Evolutionary conservation across 2,888 invertebrate genomes (phyloP).

Genomic region (Papilio protenor): DNA sequence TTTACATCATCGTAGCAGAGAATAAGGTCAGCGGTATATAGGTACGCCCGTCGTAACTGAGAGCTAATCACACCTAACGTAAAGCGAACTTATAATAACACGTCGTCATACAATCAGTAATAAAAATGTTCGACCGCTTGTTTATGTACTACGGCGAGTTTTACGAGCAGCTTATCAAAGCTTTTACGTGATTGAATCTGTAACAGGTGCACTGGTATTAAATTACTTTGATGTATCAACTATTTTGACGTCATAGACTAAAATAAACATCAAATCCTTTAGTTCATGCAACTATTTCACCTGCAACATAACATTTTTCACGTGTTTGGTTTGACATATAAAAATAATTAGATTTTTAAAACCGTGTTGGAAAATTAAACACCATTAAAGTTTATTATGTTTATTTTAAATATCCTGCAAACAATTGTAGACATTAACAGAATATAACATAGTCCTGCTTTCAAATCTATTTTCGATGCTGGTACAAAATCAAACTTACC

Average conservation of each 20-base stretch:
- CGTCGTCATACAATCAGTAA: slow-evolving; percentile 22
- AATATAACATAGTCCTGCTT: too few species aligned
- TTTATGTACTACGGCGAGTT: slow-evolving; percentile 17
- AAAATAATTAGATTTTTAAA: neutral
- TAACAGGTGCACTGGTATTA: slow-evolving; percentile 43
- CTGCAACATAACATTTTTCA: too few species aligned
- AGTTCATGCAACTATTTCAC: too few species aligned
- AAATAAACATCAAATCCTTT: too few species aligned
- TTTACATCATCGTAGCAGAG: slow-evolving; percentile 71
- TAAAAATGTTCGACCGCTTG: slow-evolving; percentile 19
- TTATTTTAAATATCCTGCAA: neutral
- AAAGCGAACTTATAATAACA: slow-evolving; percentile 52
- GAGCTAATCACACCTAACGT: slow-evolving; percentile 59
- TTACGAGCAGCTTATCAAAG: slow-evolving; percentile 80
- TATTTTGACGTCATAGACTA: neutral
- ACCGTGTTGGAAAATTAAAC: neutral
- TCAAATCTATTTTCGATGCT: too few species aligned
- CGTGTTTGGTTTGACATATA: neutral
- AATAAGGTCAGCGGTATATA: slow-evolving; percentile 79
- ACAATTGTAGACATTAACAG: neutral
- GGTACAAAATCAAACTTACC: too few species aligned
- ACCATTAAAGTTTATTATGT: neutral
- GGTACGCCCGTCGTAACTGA: slow-evolving; percentile 63
- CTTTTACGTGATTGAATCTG: slow-evolving; percentile 74
- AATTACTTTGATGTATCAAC: neutral